These are phyloP conservation scores for Heteromurus nitidus DNA, from an alignment of 2,888 invertebrate species.

Conservation along the genomic window DNA sequence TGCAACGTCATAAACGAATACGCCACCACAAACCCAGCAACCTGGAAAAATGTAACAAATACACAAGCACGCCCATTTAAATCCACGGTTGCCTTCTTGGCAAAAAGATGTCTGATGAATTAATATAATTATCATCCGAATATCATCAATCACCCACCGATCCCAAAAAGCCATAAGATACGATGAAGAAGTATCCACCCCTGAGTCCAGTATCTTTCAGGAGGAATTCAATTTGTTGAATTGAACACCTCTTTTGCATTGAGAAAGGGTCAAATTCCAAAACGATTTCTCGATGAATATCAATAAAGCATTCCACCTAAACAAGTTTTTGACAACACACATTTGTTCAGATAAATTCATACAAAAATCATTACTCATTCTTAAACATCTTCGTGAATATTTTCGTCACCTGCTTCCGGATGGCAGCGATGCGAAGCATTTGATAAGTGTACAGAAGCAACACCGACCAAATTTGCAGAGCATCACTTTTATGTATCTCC, in stretches of 20 bases:
- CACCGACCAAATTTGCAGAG: background rate
- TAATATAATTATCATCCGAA: background rate
- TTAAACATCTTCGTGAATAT: background rate
- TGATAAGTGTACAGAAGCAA: background rate
- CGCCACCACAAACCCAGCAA: conserved; percentile 15
- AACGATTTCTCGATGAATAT: conserved; percentile 7
- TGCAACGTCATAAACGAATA: conserved; percentile 35
- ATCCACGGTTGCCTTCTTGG: too few species aligned
- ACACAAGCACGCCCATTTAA: background rate
- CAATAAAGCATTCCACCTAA: too few species aligned
- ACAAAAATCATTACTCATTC: background rate
- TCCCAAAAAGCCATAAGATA: conserved; percentile 13
- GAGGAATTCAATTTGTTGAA: background rate
- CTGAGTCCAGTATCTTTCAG: background rate
- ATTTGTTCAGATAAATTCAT: background rate
- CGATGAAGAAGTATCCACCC: conserved; percentile 33
- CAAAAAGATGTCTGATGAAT: background rate
- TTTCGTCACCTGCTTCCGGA: background rate
- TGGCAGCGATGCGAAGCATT: background rate
- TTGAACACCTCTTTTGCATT: background rate
- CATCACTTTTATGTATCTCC: background rate
- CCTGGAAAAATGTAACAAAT: background rate
- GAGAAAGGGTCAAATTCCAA: background rate
- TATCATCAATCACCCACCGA: conserved; percentile 7
- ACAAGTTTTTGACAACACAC: conserved; percentile 24